Evolutionary conservation across 2,113 vertebrate genomes (phyloP), one percentile per base, ranked within the genome.

Genomic region (Myotis lucifugus): DNA sequence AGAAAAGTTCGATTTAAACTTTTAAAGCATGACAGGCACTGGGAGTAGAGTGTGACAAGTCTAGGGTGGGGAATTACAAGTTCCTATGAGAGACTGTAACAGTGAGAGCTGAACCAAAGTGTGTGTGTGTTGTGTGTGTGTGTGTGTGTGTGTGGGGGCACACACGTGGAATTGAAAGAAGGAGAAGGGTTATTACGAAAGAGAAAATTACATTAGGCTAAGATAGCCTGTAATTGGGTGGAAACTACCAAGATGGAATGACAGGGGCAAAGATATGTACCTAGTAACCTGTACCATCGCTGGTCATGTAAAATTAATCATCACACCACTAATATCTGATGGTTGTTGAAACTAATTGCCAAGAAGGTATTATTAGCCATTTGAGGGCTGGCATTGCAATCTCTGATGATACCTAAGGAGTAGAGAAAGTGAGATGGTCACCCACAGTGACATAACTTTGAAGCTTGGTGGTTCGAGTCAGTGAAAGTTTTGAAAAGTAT

Each of bases 191-290:
- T 50, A 56, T 81, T 73, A 56, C 18, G 6, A 85, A 89, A 86
- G 18, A 61, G n/a, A 46, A 74, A 59, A n/a, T 40, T n/a, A 13
- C 9, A 40, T 66, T 34, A 25, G 54, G 6, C 21, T 88, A 52
- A 72, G 29, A 27, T n/a, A 15, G 6, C 40, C 18, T 77, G 59
- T 13, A 27, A 27, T 46, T 61, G 9, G 3, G 4, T 7, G 1
- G 3, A 34, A 6, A 19, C 8, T 46, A 23, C 61, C 11, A 12
- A 4, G 23, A 72, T 0, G 5, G 2, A 54, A 1, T 12, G 23
- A 5, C 2, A 8, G 23, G 23, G n/a, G 25, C 54, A 32, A 8
- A 29, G 5, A 10, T 29, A 25, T 34, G 27, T 6, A 29, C 17
- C 10, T 46, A n/a, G 3, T 70, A 34, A 73, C 3, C 0, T 11